A percentile compares a stretch with the other conserved stretches of the same genome.
Evolutionary conservation across 2,888 invertebrate genomes (phyloP).

Genomic region (Amblyjoppa proteus): DNA sequence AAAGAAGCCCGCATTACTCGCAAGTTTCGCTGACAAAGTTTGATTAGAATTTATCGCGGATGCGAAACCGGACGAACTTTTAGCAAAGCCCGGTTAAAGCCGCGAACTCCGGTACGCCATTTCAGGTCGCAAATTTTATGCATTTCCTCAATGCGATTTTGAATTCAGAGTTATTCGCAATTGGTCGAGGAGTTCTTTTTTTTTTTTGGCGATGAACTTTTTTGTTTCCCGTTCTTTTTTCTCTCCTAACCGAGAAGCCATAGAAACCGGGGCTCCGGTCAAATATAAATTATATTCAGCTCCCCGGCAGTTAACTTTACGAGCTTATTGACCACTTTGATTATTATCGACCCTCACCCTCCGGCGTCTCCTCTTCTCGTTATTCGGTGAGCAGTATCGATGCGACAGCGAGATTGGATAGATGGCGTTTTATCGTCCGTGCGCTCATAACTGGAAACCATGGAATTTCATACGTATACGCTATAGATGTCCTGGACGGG

Average conservation of each 20-base stretch:
- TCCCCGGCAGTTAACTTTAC: slow-evolving; percentile 27
- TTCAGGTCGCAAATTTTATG: background rate
- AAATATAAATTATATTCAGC: background rate
- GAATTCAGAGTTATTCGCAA: background rate
- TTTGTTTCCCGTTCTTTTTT: background rate
- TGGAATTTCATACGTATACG: background rate
- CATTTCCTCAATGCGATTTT: background rate
- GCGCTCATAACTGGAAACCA: slow-evolving; percentile 2
- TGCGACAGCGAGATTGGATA: slow-evolving; percentile 26
- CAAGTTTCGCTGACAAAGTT: slow-evolving; percentile 46
- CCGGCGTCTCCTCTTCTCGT: slow-evolving; percentile 3
- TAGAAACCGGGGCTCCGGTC: background rate
- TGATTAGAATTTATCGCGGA: slow-evolving; percentile 38
- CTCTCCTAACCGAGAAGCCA: background rate
- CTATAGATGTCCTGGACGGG: background rate
- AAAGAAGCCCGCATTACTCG: slow-evolving; percentile 39
- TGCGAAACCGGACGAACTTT: background rate
- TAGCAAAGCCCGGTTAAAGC: background rate
- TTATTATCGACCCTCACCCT: slow-evolving; percentile 25
- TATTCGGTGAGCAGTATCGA: slow-evolving; percentile 23
- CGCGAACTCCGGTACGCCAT: background rate
- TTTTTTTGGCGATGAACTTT: background rate
- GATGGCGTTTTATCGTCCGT: slow-evolving; percentile 14
- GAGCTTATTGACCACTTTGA: slow-evolving; percentile 22
- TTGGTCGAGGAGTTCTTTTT: background rate